A percentile compares a stretch with the other conserved stretches of the same genome.
Conservation (phyloP, 1,140 invertebrate species). For the Drosophila sucinea region DNA sequence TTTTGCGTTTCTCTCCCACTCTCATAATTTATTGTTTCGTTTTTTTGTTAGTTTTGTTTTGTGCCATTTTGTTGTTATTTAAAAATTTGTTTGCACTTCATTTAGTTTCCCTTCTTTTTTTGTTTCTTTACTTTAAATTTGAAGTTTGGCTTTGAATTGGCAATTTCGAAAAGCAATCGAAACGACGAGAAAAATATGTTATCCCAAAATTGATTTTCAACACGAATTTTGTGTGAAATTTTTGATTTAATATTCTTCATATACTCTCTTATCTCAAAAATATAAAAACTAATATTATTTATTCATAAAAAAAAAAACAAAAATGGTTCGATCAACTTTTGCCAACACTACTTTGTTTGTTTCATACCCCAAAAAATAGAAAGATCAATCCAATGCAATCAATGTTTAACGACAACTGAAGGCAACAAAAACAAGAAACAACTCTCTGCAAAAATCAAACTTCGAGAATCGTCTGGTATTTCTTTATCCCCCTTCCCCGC, state of each 20-base stretch:
- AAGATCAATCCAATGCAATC: constrained; percentile 9
- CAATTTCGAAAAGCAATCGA: constrained; percentile 28
- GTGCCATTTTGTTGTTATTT: constrained; percentile 30
- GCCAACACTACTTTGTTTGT: background rate
- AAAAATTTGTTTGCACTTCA: constrained; percentile 31
- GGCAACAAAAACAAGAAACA: background rate
- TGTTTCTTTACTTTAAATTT: constrained; percentile 46
- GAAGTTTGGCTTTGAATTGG: constrained; percentile 77
- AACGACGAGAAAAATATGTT: constrained; percentile 23
- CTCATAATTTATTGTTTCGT: constrained; percentile 17
- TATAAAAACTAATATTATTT: background rate
- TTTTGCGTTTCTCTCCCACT: constrained; percentile 8
- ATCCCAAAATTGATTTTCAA: background rate
- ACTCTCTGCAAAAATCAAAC: background rate
- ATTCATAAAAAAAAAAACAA: background rate
- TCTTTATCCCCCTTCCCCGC: constrained; percentile 37
- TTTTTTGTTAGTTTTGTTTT: constrained; percentile 58
- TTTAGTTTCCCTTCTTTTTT: constrained; percentile 45
- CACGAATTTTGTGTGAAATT: background rate
- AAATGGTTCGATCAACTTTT: constrained; percentile 10
- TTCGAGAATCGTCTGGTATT: constrained; percentile 62
- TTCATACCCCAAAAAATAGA: background rate
- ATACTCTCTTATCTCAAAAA: background rate
- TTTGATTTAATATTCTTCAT: background rate
- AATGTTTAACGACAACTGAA: constrained; percentile 2